These are phyloP conservation scores for Coregonus sp. DNA, from an alignment of 2,797 vertebrate species.

Conservation along the genomic window DNA sequence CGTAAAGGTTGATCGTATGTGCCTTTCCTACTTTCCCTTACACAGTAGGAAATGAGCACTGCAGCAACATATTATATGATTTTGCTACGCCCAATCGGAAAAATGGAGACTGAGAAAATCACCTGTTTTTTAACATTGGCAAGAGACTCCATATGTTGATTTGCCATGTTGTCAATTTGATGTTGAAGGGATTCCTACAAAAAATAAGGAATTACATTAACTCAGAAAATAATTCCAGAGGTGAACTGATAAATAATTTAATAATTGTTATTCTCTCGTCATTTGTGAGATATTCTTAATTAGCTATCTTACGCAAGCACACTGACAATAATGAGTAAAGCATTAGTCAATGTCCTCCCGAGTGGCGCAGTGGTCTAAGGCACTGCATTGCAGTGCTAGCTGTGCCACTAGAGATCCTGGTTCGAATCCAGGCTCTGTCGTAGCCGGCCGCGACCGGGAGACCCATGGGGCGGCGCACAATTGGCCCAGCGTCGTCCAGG, in stretches of 20 bases:
- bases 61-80: background rate
- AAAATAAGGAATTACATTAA: slow-evolving; percentile 12
- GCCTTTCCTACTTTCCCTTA: background rate
- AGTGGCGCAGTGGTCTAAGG: too few species aligned
- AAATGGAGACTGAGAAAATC: slow-evolving; percentile 11
- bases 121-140: slow-evolving; percentile 86
- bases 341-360: too few species aligned
- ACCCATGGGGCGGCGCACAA: too few species aligned
- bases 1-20: background rate
- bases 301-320: background rate
- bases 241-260: background rate
- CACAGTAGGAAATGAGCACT: background rate
- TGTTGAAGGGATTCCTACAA: slow-evolving; percentile 84
- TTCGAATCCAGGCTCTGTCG: too few species aligned
- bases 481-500: too few species aligned
- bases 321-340: background rate
- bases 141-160: slow-evolving; percentile 82
- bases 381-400: too few species aligned
- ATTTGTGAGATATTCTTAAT: background rate
- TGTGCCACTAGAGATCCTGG: too few species aligned
- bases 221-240: background rate
- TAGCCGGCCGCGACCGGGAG: too few species aligned
- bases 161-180: slow-evolving; percentile 72
- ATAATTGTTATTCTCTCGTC: background rate
- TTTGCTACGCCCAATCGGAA: background rate